A percentile compares a stretch with the other conserved stretches of the same genome.
Evolutionary conservation across 1,140 invertebrate species (phyloP).

Genomic region (Danaus plexippus): DNA sequence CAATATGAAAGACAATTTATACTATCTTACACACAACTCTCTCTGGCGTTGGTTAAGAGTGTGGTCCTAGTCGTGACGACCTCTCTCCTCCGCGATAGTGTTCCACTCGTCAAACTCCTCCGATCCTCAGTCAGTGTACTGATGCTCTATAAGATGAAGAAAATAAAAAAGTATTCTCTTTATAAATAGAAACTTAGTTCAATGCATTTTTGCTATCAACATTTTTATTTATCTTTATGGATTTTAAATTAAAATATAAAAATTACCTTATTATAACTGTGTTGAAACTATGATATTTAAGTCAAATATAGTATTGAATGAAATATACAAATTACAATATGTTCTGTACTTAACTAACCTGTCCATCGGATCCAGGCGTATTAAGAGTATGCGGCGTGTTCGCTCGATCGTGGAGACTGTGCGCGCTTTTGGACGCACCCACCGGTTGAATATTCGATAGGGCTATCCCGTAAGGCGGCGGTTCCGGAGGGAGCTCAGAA

Average conservation of each 20-base stretch:
- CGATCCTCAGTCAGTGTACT: conserved; percentile 54
- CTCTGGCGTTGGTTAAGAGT: conserved; percentile 81
- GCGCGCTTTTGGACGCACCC: conserved; percentile 44
- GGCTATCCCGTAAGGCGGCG: conserved; percentile 53
- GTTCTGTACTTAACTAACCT: conserved; percentile 27
- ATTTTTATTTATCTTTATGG: too few species aligned
- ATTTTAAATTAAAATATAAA: too few species aligned
- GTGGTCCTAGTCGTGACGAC: conserved; percentile 88
- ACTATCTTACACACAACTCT: conserved; percentile 83
- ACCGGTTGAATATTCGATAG: conserved; percentile 42
- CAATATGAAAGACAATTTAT: conserved; percentile 6
- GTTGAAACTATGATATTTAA: too few species aligned
- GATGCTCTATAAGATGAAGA: conserved; percentile 43
- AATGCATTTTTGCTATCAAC: too few species aligned
- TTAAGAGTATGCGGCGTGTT: conserved; percentile 54
- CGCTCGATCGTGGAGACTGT: conserved; percentile 49
- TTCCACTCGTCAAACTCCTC: conserved; percentile 58
- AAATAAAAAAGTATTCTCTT: too few species aligned
- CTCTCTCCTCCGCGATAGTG: conserved; percentile 73
- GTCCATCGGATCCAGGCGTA: conserved; percentile 57
- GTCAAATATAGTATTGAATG: too few species aligned
- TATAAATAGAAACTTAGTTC: too few species aligned
- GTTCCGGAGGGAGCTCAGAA: conserved; percentile 51
- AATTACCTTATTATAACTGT: too few species aligned
- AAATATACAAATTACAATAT: too few species aligned